Base-by-base conservation (phyloP, 2,113 vertebrate genomes). In the Upupa epops region DNA sequence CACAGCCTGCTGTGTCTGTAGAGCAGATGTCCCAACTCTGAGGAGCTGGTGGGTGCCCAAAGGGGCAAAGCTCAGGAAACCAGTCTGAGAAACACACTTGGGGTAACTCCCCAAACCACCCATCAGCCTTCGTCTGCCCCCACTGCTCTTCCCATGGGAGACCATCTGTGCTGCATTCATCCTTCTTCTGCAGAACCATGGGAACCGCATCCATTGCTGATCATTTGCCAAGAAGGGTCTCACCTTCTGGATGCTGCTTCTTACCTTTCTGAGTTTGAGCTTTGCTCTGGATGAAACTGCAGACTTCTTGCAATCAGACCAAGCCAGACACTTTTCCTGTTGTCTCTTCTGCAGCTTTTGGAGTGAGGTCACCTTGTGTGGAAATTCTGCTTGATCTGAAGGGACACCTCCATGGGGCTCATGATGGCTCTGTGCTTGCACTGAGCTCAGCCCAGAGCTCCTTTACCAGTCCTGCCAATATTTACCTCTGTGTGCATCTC, bases 1-100 rank as follows among this genome's bases (percentile, higher is more conserved):
- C 0, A 2, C 29, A n/a, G 24, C 54, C 25, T 28, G 48, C 48
- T 3, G 2, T 20, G 17, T 13, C 42, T 29, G 21, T 0, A 0
- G 6, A 17, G 36, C 1, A 13, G 29, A 14, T 83, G 54, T 32
- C 45, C n/a, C 22, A 36, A 3, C 61, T 13, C 5, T 20, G 31
- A 34, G 49, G 37, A 40, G n/a, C 66, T 65, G 73, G 6, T 1
- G 4, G 70, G 9, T 82, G 18, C 63, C 42, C 8, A 3, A 15
- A 75, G 48, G 16, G 11, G 16, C 31, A 59, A 70, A 40, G 65
- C 55, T 16, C 19, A 70, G 56, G 71, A 36, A 29, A 22, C 32
- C 28, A 21, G 55, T 54, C 4, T 68, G 34, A 40, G 40, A 68
- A 28, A 31, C 3, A 3, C 48, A 7, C 25, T 31, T 0, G 1